phyloP scores from a whole-genome alignment of 2,888 invertebrate genomes.

The Ptilodon capucinus region DNA sequence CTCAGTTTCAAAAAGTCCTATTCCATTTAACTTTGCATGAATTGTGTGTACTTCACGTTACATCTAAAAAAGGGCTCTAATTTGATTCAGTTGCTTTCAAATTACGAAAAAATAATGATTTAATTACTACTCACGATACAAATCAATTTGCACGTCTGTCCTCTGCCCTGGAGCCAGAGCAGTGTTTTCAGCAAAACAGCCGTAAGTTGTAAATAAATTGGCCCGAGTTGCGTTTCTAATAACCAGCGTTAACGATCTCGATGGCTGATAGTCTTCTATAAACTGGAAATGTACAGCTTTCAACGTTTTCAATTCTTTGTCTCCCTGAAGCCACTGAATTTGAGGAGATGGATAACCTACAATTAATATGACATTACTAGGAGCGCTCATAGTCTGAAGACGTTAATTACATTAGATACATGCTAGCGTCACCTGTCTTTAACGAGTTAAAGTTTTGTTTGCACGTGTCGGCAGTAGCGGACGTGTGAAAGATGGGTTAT shows the following conservation, averaged over 20 bases:
- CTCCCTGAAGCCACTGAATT: conserved; percentile 73
- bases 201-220: conserved; percentile 85
- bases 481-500: too few relatives aligned
- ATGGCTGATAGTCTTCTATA: conserved; percentile 47
- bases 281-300: conserved; percentile 31
- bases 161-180: conserved; percentile 85
- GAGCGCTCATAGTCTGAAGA: background rate
- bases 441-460: too few relatives aligned
- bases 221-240: conserved; percentile 76
- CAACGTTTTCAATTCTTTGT: conserved; percentile 56
- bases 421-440: background rate
- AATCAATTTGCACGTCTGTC: conserved; percentile 85
- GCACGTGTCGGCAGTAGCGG: too few relatives aligned
- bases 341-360: conserved; percentile 70
- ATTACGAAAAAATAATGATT: background rate
- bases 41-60: too few relatives aligned
- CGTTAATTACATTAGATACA: background rate
- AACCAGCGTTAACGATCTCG: conserved; percentile 57
- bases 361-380: conserved; percentile 13
- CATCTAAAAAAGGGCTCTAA: too few relatives aligned
- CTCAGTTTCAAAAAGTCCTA: too few relatives aligned
- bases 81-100: too few relatives aligned
- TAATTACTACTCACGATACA: conserved; percentile 80
- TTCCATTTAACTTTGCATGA: too few relatives aligned
- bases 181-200: conserved; percentile 88